These are phyloP conservation scores for Rhinopithecus roxellana DNA, from an alignment of 2,113 vertebrate genomes.

Conservation along the genomic window DNA sequence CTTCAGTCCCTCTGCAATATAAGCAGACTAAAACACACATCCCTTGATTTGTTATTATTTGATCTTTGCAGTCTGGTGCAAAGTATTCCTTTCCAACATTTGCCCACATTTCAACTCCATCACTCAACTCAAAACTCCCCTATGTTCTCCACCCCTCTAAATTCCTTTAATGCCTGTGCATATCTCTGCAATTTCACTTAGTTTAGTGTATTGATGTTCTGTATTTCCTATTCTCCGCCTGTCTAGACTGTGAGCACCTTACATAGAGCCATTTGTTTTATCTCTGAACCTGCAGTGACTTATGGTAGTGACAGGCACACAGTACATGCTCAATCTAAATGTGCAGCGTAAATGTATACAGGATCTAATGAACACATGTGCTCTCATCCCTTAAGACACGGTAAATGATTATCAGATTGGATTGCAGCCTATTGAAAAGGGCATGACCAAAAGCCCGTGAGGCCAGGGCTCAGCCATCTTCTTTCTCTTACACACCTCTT, in stretches of 20 bases:
- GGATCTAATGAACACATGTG: not conserved
- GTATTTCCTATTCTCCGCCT: not conserved
- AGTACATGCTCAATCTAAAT: rapidly evolving
- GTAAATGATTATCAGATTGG: not conserved
- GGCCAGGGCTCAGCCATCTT: not conserved
- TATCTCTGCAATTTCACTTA: not conserved
- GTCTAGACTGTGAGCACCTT: not conserved
- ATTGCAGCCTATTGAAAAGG: not conserved
- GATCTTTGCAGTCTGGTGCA: not conserved
- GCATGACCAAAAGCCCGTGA: not conserved
- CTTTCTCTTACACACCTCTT: not conserved
- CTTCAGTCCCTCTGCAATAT: rapidly evolving
- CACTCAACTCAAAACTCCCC: not conserved
- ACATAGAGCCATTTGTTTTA: not conserved
- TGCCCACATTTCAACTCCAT: not conserved
- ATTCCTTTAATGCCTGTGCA: rapidly evolving
- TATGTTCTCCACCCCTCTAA: rapidly evolving
- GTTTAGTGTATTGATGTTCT: rapidly evolving
- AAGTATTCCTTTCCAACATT: not conserved
- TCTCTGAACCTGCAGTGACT: not conserved
- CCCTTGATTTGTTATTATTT: not conserved
- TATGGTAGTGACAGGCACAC: rapidly evolving
- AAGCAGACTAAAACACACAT: not conserved
- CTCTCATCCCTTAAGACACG: rapidly evolving
- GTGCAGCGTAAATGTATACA: rapidly evolving